Conservation (phyloP, 2,797 vertebrate species). For the Phataginus tricuspis region DNA sequence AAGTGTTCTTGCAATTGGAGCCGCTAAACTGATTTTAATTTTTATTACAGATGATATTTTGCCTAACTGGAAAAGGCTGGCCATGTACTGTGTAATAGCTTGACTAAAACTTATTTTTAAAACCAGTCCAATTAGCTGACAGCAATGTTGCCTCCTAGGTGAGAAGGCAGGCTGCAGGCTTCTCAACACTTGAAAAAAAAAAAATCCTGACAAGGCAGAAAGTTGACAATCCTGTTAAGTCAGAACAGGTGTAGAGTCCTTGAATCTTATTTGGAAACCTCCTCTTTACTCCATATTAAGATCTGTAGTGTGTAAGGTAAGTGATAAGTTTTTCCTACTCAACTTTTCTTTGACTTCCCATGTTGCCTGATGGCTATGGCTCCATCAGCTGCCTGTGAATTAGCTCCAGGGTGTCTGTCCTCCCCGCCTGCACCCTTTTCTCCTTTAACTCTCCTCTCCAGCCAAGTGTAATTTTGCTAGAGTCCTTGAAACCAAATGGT, state of each 20-base stretch:
- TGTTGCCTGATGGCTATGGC: slow-evolving; percentile 64
- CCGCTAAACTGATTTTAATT: slow-evolving; percentile 85
- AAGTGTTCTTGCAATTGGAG: slow-evolving; percentile 81
- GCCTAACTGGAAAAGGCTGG: slow-evolving; percentile 78
- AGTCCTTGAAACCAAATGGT: slow-evolving; percentile 63
- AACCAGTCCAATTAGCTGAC: slow-evolving; percentile 49
- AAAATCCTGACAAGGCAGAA: neutral
- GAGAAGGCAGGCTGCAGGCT: slow-evolving; percentile 52
- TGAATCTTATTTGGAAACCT: neutral
- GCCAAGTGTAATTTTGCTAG: slow-evolving; percentile 45
- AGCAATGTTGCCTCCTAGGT: slow-evolving; percentile 56
- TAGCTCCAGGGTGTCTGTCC: neutral
- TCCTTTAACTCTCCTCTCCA: slow-evolving; percentile 35
- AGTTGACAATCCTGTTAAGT: neutral
- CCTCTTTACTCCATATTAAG: neutral
- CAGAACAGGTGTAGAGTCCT: slow-evolving; percentile 45
- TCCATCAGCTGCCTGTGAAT: neutral
- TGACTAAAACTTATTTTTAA: slow-evolving; percentile 70
- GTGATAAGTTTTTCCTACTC: slow-evolving; percentile 72
- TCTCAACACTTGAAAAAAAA: neutral
- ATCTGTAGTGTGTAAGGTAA: slow-evolving; percentile 56
- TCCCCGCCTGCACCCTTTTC: fast-evolving
- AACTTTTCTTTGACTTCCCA: slow-evolving; percentile 73
- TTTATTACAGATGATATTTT: slow-evolving; percentile 83
- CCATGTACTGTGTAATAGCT: slow-evolving; percentile 56